Percentiles rank a stretch among this genome's conserved stretches.
These are phyloP conservation scores for Ceryle rudis DNA, from an alignment of 2,797 vertebrate genomes.

Conservation along the genomic window DNA sequence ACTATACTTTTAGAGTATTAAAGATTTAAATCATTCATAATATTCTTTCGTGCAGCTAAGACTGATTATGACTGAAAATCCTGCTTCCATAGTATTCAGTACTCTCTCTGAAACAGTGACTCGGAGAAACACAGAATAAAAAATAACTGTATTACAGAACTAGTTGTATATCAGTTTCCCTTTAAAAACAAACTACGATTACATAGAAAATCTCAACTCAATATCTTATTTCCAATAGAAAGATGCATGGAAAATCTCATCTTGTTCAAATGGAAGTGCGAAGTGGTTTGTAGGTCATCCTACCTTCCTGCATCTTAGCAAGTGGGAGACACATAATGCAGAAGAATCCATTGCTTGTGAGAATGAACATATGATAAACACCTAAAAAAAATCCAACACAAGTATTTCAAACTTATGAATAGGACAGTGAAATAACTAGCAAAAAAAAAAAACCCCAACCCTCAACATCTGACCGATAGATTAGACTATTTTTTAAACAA, in stretches of 20 bases:
- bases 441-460: neutral
- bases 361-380: slow-evolving; percentile 86
- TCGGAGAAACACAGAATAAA: neutral
- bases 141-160: neutral
- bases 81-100: neutral
- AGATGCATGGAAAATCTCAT: neutral
- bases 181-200: neutral
- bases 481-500: neutral
- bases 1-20: neutral
- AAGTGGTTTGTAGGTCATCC: neutral
- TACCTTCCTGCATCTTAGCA: slow-evolving; percentile 88
- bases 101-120: neutral
- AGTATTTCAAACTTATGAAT: neutral
- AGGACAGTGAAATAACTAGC: neutral
- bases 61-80: neutral
- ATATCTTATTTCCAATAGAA: neutral
- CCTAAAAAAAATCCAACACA: slow-evolving; percentile 75
- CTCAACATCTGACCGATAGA: neutral
- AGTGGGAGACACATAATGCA: slow-evolving; percentile 88
- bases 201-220: neutral
- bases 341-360: slow-evolving; percentile 88
- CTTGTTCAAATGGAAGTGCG: neutral
- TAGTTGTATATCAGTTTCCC: neutral
- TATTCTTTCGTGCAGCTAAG: neutral
- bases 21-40: neutral